phyloP scores from a whole-genome alignment of 1,140 invertebrate species.

The Drusus annulatus region DNA sequence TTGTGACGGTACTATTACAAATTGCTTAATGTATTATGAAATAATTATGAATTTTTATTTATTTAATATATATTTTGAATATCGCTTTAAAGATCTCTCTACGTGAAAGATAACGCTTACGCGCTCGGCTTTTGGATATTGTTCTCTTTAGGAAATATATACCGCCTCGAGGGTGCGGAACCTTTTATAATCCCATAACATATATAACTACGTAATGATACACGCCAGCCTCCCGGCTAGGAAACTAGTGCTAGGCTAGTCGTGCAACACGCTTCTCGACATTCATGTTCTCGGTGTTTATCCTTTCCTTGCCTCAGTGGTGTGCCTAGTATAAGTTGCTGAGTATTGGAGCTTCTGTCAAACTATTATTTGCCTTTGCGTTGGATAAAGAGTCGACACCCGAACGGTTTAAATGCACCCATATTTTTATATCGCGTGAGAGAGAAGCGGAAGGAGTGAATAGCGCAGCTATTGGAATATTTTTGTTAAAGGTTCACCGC shows the following conservation, averaged over 20 bases:
- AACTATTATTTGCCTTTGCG: slow-evolving; percentile 3
- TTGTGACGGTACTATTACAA: slow-evolving; percentile 39
- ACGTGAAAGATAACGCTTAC: slow-evolving; percentile 41
- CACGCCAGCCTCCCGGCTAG: slow-evolving; percentile 1
- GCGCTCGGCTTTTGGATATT: slow-evolving; percentile 40
- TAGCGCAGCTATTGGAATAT: slow-evolving; percentile 33
- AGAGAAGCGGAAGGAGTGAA: slow-evolving; percentile 8
- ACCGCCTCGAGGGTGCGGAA: not conserved
- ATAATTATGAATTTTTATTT: slow-evolving; percentile 42
- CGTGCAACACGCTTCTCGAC: slow-evolving; percentile 8
- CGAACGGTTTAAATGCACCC: slow-evolving; percentile 28
- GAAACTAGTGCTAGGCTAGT: not conserved
- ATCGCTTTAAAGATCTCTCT: slow-evolving; percentile 44
- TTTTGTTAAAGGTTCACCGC: slow-evolving; percentile 29
- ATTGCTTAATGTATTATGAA: slow-evolving; percentile 40
- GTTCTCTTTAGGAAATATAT: slow-evolving; percentile 11
- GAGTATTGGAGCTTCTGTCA: not conserved
- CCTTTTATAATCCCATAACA: slow-evolving; percentile 6
- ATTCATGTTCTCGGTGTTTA: not conserved
- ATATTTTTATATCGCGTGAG: slow-evolving; percentile 47
- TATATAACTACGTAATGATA: slow-evolving; percentile 25
- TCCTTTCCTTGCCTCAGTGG: not conserved
- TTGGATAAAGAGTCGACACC: slow-evolving; percentile 27
- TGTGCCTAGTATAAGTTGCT: not conserved
- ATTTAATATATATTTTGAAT: slow-evolving; percentile 41